Evolutionary conservation across 2,888 invertebrate species (phyloP).

Genomic region (Luperina nickerlii): DNA sequence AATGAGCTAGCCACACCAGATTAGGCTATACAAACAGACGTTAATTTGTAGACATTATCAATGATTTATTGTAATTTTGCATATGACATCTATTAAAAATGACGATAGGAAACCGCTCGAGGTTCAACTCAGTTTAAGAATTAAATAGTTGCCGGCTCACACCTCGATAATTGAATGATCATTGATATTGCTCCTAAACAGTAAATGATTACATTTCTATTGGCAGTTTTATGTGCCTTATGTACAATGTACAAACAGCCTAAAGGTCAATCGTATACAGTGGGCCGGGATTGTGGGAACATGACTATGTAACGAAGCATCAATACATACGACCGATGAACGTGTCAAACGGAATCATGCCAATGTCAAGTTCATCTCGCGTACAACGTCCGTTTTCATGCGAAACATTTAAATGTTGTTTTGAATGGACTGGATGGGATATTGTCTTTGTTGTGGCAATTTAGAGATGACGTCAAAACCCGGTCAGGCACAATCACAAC

Average conservation of each 20-base stretch:
- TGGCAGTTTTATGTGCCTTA: slow-evolving; percentile 61
- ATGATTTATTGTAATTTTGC: slow-evolving; percentile 6
- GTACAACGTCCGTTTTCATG: slow-evolving; percentile 51
- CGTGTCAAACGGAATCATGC: slow-evolving; percentile 72
- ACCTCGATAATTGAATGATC: slow-evolving; percentile 59
- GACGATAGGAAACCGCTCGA: slow-evolving; percentile 20
- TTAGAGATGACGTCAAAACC: slow-evolving; percentile 61
- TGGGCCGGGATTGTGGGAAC: slow-evolving; percentile 59
- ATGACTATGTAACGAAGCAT: slow-evolving; percentile 65
- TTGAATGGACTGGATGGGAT: slow-evolving; percentile 28
- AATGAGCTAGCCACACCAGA: background rate
- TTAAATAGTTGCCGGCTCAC: slow-evolving; percentile 20
- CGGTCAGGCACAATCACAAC: slow-evolving; percentile 35
- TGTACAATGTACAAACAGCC: slow-evolving; percentile 46
- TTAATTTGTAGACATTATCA: background rate
- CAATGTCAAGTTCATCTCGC: slow-evolving; percentile 76
- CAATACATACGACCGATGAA: slow-evolving; percentile 61
- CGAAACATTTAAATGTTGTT: slow-evolving; percentile 55
- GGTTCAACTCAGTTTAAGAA: slow-evolving; percentile 31
- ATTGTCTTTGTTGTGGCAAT: slow-evolving; percentile 37
- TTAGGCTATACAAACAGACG: background rate
- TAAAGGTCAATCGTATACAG: slow-evolving; percentile 75
- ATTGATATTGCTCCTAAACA: slow-evolving; percentile 63
- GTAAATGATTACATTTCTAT: slow-evolving; percentile 61
- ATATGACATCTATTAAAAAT: slow-evolving; percentile 14